These are phyloP conservation scores for Peromyscus nudipes DNA, from an alignment of 2,797 vertebrate genomes.

Conservation along the genomic window DNA sequence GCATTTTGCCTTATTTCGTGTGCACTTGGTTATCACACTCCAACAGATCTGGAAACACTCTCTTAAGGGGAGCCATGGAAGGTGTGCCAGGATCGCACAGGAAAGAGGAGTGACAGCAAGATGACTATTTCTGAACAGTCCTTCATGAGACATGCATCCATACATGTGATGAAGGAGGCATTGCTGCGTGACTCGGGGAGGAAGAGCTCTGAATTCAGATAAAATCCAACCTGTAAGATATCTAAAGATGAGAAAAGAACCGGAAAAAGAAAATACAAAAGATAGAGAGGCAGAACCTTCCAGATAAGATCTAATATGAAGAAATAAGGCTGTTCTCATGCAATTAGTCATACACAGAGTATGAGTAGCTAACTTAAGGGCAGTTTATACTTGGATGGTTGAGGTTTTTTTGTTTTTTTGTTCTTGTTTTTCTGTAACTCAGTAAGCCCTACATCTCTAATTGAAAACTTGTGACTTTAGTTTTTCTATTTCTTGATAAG, in stretches of 20 bases:
- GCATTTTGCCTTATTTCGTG: neutral
- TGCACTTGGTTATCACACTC: neutral
- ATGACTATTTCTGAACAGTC: neutral
- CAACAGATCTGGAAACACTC: conserved; percentile 6
- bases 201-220: neutral
- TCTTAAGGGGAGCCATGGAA: neutral
- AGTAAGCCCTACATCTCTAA: neutral
- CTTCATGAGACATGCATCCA: neutral
- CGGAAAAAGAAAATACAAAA: conserved; percentile 36
- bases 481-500: conserved; percentile 48
- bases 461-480: neutral
- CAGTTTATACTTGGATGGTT: neutral
- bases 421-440: neutral
- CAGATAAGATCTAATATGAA: conserved; percentile 18
- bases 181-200: neutral
- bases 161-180: fast-evolving
- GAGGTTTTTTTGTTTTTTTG: neutral
- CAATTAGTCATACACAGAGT: neutral
- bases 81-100: neutral
- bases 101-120: neutral
- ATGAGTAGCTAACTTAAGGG: neutral
- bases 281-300: neutral
- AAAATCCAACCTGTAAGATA: neutral
- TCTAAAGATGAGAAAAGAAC: neutral
- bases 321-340: neutral